A percentile compares a stretch with the other conserved stretches of the same genome.
These are phyloP conservation scores for Sitodiplosis mosellana DNA, from an alignment of 1,140 invertebrate genomes.

Conservation along the genomic window DNA sequence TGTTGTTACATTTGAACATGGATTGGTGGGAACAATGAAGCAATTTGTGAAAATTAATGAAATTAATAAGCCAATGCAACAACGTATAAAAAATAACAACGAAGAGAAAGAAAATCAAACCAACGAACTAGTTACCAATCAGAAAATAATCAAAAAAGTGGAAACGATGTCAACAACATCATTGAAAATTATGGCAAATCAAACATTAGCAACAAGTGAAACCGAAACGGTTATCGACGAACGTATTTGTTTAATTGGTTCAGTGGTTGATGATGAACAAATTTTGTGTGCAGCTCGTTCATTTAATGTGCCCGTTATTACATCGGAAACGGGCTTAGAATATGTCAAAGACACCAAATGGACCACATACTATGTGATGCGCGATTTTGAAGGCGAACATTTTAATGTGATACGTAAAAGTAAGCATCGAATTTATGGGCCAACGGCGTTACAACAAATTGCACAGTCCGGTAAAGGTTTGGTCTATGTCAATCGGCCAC, in stretches of 20 bases:
- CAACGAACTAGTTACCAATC: too few relatives aligned
- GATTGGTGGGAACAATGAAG: too few relatives aligned
- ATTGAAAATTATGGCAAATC: too few relatives aligned
- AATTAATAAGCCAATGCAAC: too few relatives aligned
- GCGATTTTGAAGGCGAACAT: slow-evolving; percentile 44
- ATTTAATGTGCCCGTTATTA: slow-evolving; percentile 41
- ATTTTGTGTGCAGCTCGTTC: slow-evolving; percentile 35
- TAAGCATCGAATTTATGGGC: slow-evolving; percentile 53
- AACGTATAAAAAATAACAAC: too few relatives aligned
- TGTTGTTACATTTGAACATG: too few relatives aligned
- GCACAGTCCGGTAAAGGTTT: slow-evolving; percentile 46
- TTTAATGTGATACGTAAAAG: slow-evolving; percentile 44
- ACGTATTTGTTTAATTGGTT: slow-evolving; percentile 41
- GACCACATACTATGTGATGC: slow-evolving; percentile 50
- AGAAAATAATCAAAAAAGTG: too few relatives aligned
- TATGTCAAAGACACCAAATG: slow-evolving; percentile 33
- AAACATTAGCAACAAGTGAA: too few relatives aligned
- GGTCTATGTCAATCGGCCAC: slow-evolving; percentile 52
- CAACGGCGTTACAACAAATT: slow-evolving; percentile 54
- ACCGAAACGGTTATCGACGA: too few relatives aligned
- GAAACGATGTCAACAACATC: too few relatives aligned
- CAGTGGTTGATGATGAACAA: slow-evolving; percentile 28
- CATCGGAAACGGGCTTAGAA: slow-evolving; percentile 38
- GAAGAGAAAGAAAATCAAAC: too few relatives aligned
- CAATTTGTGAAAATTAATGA: too few relatives aligned